These are phyloP conservation scores for Strigops habroptila DNA, from an alignment of 2,113 vertebrate genomes.

Conservation along the genomic window DNA sequence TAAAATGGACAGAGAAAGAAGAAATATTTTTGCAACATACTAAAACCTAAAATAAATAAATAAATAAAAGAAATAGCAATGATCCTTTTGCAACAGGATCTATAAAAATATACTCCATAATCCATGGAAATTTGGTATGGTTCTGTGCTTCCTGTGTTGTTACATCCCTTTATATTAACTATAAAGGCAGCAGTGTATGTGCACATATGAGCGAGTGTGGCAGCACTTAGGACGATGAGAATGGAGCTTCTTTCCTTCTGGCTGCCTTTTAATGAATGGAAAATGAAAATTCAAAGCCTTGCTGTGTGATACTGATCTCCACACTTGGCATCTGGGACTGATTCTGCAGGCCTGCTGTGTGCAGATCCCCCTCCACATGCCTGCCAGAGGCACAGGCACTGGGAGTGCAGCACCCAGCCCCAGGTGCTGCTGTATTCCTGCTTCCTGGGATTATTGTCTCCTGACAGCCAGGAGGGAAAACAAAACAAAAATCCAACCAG, in stretches of 20 bases:
- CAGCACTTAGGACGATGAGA: background rate
- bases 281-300: constrained; percentile 17
- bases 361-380: background rate
- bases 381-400: background rate
- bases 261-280: background rate
- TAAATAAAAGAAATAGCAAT: background rate
- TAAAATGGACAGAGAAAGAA: background rate
- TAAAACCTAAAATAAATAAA: background rate
- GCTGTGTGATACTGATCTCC: background rate
- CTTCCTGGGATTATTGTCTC: background rate
- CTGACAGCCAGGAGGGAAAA: background rate
- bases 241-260: background rate
- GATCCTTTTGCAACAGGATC: background rate
- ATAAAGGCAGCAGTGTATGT: background rate
- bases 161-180: background rate
- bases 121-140: background rate
- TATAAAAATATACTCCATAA: background rate
- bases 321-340: background rate
- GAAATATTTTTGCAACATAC: background rate
- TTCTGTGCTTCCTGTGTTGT: background rate
- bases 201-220: background rate
- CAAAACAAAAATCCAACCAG: background rate
- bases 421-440: background rate
- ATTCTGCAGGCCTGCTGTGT: background rate
- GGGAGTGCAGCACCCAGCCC: background rate